Base-by-base conservation (phyloP, 2,797 vertebrate genomes). In the Nyctalus aviator region DNA sequence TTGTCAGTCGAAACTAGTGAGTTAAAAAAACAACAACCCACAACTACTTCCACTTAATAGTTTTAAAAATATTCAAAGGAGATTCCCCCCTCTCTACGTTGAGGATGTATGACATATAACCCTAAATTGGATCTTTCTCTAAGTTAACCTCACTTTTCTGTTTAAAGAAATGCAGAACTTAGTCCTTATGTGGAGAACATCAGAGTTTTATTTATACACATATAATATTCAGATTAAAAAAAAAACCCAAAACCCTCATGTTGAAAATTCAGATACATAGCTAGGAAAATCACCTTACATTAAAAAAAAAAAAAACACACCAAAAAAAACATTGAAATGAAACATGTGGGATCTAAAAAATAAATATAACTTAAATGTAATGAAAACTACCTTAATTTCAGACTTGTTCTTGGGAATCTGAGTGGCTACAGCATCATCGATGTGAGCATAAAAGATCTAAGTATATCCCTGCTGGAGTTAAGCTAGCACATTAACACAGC, bases 171-270 rank as follows among this genome's bases (percentile, higher is more conserved):
- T 59, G 1, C 30, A 55, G 15, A 95, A 53, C 5, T 95, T 91
- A 87, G 57, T 95, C 77, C 41, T 88, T 93, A 84, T 78, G 84
- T 69, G 77, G 84, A 89, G 53, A 93, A 94, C 55, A 90, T 92
- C 35, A 64, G 83, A 82, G 46, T 82, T 96, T 69, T 91, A 82
- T 88, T 95, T 93, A 59, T 95, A 94, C 86, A 27, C 41, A 41
- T 87, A 48, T 83, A 21, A 37, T 77, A 84, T 93, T 86, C 50
- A 93, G 64, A 53, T 55, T 55, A 4, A 76, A 90, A 75, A 90
- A 12, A 79, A 21, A 27, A 37, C 46, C 37, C 46, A 50, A 78
- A 88, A 37, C 23, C 2, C 2, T 90, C 23, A 77, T 62, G 84
- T 84, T 93, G 46, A 94, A 92, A 92, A 91, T 93, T 90, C 48